Conservation (phyloP, 2,888 invertebrate genomes). For the Siphonodentalium dalli region DNA sequence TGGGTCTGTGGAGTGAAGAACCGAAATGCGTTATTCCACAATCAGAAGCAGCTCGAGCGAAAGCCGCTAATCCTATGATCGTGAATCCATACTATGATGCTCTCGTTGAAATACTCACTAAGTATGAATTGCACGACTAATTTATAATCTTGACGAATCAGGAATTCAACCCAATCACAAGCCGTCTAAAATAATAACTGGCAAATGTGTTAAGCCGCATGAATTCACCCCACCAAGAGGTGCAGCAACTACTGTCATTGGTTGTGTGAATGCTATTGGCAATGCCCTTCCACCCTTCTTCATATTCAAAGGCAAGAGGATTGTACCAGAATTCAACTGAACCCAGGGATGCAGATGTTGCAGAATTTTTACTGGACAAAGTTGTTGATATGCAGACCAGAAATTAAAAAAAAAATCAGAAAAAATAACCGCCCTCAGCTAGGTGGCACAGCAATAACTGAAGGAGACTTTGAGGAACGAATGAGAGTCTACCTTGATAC, state of each 20-base stretch:
- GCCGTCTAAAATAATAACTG: slow-evolving; percentile 14
- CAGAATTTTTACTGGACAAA: too few relatives aligned
- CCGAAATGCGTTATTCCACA: slow-evolving; percentile 4
- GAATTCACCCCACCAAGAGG: not conserved
- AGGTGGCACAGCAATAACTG: too few relatives aligned
- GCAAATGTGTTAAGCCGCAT: not conserved
- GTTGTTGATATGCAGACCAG: too few relatives aligned
- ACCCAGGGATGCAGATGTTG: too few relatives aligned
- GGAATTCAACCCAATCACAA: slow-evolving; percentile 17
- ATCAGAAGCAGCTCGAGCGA: not conserved
- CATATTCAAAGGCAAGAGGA: slow-evolving; percentile 5
- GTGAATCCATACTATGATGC: slow-evolving; percentile 9
- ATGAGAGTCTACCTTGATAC: too few relatives aligned
- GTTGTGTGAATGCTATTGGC: slow-evolving; percentile 14
- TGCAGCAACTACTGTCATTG: slow-evolving; percentile 17
- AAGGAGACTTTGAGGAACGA: too few relatives aligned
- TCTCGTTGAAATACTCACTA: slow-evolving; percentile 2
- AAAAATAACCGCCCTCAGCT: too few relatives aligned
- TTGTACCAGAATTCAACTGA: too few relatives aligned
- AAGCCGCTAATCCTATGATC: not conserved
- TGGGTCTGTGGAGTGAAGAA: slow-evolving; percentile 9
- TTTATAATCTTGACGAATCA: slow-evolving; percentile 16
- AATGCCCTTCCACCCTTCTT: slow-evolving; percentile 17
- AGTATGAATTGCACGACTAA: slow-evolving; percentile 14
- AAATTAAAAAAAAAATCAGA: too few relatives aligned